phyloP scores from a whole-genome alignment of 92 coral and sea anemone species.

The Epizoanthus fatuus region DNA sequence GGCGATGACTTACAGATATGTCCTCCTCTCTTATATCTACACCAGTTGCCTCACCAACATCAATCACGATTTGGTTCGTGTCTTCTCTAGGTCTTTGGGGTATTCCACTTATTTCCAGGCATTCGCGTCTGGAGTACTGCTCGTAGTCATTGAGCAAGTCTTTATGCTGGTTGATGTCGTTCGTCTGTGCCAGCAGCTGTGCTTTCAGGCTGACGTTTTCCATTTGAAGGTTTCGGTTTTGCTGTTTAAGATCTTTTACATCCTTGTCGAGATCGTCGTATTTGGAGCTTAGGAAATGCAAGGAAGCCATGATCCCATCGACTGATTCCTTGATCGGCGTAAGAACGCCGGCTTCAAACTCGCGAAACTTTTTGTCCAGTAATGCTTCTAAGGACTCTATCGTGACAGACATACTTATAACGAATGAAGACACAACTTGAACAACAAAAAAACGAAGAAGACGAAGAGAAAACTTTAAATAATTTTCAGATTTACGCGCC shows the following conservation, averaged over 20 bases:
- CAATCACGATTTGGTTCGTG: slow-evolving; percentile 39
- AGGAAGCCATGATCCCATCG: slow-evolving; percentile 18
- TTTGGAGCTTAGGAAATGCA: slow-evolving; percentile 10
- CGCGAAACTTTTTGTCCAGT: slow-evolving; percentile 38
- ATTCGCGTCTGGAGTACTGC: slow-evolving; percentile 42
- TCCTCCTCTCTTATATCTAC: slow-evolving; percentile 37
- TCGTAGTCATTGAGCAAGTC: slow-evolving; percentile 32
- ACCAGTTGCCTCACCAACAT: slow-evolving; percentile 28
- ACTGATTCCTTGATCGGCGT: slow-evolving; percentile 34
- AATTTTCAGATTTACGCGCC: too few species aligned
- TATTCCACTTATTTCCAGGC: slow-evolving; percentile 47
- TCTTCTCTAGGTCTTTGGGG: slow-evolving; percentile 32
- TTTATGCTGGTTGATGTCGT: slow-evolving; percentile 35
- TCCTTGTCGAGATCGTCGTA: slow-evolving; percentile 30
- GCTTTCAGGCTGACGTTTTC: slow-evolving; percentile 35
- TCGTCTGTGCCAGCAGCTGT: slow-evolving; percentile 35
- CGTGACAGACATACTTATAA: slow-evolving; percentile 40
- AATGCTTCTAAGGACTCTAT: slow-evolving; percentile 29
- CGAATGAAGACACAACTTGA: slow-evolving; percentile 21
- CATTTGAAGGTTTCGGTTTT: slow-evolving; percentile 32
- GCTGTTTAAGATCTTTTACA: slow-evolving; percentile 32
- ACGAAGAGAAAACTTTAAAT: neutral
- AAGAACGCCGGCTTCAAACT: slow-evolving; percentile 32
- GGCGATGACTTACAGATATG: slow-evolving; percentile 45
- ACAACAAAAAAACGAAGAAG: slow-evolving; percentile 11